Evolutionary conservation across 2,797 vertebrate species (phyloP).

Genomic region (Staurois parvus): DNA sequence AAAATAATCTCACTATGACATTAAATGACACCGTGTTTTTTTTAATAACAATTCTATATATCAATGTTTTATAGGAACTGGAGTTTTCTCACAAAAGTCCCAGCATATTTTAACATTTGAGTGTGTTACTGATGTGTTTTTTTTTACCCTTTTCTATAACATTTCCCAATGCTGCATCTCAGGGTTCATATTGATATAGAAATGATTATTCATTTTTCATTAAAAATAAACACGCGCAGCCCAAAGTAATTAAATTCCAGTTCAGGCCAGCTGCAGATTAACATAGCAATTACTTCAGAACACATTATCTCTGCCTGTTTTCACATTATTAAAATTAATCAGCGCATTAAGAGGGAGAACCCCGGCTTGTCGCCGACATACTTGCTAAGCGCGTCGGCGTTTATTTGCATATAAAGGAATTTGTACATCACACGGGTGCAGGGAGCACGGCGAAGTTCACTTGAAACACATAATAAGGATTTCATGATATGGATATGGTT

Average conservation of each 20-base stretch:
- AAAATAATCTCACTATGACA: no score
- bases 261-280: conserved; percentile 65
- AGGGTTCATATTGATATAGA: conserved; percentile 70
- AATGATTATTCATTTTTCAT: conserved; percentile 67
- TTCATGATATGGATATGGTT: conserved; percentile 11
- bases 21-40: no score
- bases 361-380: conserved; percentile 48
- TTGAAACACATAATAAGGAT: conserved; percentile 7
- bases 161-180: not conserved
- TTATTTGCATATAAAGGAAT: conserved; percentile 55
- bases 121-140: no score
- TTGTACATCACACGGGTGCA: conserved; percentile 24
- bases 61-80: no score
- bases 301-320: conserved; percentile 64
- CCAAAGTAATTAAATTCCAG: conserved; percentile 65
- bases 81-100: no score
- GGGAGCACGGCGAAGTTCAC: not conserved
- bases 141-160: not conserved
- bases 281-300: conserved; percentile 65
- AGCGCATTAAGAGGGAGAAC: conserved; percentile 51
- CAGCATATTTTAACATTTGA: no score
- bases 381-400: conserved; percentile 24
- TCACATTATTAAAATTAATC: conserved; percentile 65
- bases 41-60: no score
- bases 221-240: conserved; percentile 65